Percentiles rank a stretch among this genome's conserved stretches.
These are phyloP conservation scores for Aleiodes leptofemur DNA, from an alignment of 2,888 invertebrate genomes.

Conservation along the genomic window DNA sequence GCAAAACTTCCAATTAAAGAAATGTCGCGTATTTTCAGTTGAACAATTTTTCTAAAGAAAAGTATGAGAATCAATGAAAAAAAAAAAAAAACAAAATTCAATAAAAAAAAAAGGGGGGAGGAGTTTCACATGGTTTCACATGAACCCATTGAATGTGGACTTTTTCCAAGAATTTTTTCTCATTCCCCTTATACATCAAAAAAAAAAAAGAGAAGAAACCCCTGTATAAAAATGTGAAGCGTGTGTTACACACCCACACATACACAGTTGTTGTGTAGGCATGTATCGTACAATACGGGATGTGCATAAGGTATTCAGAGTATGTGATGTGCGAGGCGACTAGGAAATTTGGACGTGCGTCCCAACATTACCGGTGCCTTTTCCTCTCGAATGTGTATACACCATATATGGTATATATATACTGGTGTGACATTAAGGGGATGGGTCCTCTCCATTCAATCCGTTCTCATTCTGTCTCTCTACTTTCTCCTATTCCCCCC, in stretches of 20 bases:
- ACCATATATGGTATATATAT: neutral
- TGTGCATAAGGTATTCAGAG: slow-evolving; percentile 54
- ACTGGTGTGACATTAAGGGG: slow-evolving; percentile 41
- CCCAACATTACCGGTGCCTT: slow-evolving; percentile 42
- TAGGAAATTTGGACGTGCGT: slow-evolving; percentile 43
- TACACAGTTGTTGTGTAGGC: slow-evolving; percentile 15
- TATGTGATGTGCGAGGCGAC: slow-evolving; percentile 43
- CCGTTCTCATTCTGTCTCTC: slow-evolving; percentile 25
- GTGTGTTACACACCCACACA: neutral
- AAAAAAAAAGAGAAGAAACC: neutral
- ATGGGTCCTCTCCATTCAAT: slow-evolving; percentile 41
- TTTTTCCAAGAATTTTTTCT: neutral
- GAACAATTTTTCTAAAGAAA: too few species aligned
- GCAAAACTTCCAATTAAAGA: too few species aligned
- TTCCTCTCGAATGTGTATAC: slow-evolving; percentile 1
- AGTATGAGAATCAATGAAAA: too few species aligned
- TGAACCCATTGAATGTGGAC: too few species aligned
- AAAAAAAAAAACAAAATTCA: too few species aligned
- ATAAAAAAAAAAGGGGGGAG: too few species aligned
- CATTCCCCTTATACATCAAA: neutral
- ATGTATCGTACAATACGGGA: slow-evolving; percentile 51
- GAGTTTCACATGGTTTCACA: too few species aligned
- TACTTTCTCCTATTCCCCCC: slow-evolving; percentile 2
- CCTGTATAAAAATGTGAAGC: neutral
- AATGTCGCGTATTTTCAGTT: too few species aligned